Evolutionary conservation across 2,797 vertebrate genomes (phyloP), one percentile per base, ranked within the genome.

Genomic region (Hyperoplus immaculatus): DNA sequence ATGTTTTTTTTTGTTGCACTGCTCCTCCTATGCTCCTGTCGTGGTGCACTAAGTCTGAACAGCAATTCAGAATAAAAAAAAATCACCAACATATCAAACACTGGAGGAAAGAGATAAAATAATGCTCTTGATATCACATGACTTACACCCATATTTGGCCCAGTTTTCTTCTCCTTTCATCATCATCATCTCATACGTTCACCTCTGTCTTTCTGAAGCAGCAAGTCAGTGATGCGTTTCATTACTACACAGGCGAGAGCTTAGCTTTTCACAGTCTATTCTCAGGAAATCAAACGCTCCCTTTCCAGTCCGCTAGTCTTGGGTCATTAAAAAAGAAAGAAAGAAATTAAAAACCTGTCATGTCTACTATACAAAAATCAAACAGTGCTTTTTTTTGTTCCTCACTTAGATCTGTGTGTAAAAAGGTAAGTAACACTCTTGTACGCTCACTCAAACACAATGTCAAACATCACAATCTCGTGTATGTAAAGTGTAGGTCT

Each of bases 261-360:
- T 84, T 53, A 80, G 78, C 72, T 75, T 87, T 93, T 93, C 91
- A 93, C 93, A 94, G 93, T 92, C 91, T 88, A 42, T 81, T 80
- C 54, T 88, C 54, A 72, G 84, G 86, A 89, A 29, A 87, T 87
- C 74, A 82, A 88, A 89, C 59, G 51, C 65, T 75, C 71, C 65
- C 42, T 59, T 72, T 82, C 81, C 72, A 82, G 75, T 86, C 75
- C 36, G 54, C 74, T 67, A 86, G 74, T 81, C 70, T 51, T 71
- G 64, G 75, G 82, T 85, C 75, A 67, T 64, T 72, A 57, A 69
- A 87, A 74, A 78, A 39, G 63, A 54, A 57, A 61, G 66, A 46
- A 42, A 59, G 55, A 47, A 21, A 65, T 57, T 65, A 55, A 71
- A 71, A 75, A 51, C 55, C 72, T 54, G 75, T 83, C 60, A 49